Conservation (phyloP, 2,797 vertebrate species). For the Bovichtus variegatus region DNA sequence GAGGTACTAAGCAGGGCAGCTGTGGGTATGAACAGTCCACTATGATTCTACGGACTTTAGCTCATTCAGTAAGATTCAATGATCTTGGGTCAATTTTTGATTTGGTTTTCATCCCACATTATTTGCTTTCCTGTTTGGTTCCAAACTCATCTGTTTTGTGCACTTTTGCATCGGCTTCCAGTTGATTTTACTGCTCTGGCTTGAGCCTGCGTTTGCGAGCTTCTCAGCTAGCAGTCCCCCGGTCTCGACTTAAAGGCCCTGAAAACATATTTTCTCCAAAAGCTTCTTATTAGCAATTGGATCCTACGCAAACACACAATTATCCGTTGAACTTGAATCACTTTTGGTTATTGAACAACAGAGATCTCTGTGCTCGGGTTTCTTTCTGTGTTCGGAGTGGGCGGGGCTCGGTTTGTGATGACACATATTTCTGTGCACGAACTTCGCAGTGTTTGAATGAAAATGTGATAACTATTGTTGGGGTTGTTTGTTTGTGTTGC, state of each 20-base stretch:
- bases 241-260: neutral
- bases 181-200: neutral
- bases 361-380: neutral
- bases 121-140: neutral
- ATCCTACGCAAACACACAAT: neutral
- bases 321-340: neutral
- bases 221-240: neutral
- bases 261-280: neutral
- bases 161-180: neutral
- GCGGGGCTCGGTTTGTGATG: neutral
- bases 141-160: neutral
- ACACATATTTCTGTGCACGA: neutral
- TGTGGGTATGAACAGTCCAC: slow-evolving; percentile 6
- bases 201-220: neutral
- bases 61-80: neutral
- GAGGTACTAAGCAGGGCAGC: slow-evolving; percentile 12
- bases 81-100: too few relatives aligned
- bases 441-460: too few relatives aligned
- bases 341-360: neutral
- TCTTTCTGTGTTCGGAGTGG: neutral
- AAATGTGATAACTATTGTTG: neutral
- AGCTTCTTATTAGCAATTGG: neutral
- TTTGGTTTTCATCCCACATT: neutral
- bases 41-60: neutral
- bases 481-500: neutral